Conservation (phyloP, 2,888 invertebrate species). For the Drosophila subquinaria region DNA sequence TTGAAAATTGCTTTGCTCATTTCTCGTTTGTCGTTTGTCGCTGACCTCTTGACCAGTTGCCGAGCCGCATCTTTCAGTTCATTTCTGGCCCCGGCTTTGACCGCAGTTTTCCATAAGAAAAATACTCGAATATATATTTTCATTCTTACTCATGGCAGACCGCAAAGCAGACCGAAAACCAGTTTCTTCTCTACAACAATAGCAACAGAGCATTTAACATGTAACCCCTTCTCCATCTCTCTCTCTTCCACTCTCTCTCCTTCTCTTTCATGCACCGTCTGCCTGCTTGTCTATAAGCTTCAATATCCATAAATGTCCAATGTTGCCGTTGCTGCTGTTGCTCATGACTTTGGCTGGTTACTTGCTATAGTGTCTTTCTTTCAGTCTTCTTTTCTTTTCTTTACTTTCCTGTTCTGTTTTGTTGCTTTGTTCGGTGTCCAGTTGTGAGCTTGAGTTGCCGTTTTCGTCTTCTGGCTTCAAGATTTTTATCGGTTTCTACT, state of each 20-base stretch:
- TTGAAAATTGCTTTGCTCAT: conserved; percentile 35
- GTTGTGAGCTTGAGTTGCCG: conserved; percentile 54
- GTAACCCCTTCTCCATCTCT: conserved; percentile 4
- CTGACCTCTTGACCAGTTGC: conserved; percentile 56
- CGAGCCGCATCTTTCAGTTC: conserved; percentile 11
- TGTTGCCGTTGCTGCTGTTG: conserved; percentile 62
- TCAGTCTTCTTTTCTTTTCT: conserved; percentile 24
- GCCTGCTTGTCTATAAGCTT: conserved; percentile 75
- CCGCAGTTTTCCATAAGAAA: conserved; percentile 59
- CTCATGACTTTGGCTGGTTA: conserved; percentile 69
- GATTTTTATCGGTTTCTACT: conserved; percentile 81
- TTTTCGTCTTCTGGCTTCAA: conserved; percentile 58
- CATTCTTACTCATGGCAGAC: conserved; percentile 33
- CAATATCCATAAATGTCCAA: conserved; percentile 81
- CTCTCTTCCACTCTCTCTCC: not conserved
- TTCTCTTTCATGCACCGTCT: conserved; percentile 14
- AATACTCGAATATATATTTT: conserved; percentile 38
- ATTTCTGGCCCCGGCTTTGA: conserved; percentile 37
- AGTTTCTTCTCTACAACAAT: conserved; percentile 61
- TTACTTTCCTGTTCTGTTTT: not conserved
- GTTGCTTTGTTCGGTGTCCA: conserved; percentile 43
- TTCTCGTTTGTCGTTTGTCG: conserved; percentile 13
- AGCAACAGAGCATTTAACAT: conserved; percentile 32
- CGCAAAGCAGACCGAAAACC: conserved; percentile 51
- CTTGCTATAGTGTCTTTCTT: conserved; percentile 44